Base-by-base conservation (phyloP, 2,888 invertebrate species). In the Scaptodrosophila latifasciaeformis region DNA sequence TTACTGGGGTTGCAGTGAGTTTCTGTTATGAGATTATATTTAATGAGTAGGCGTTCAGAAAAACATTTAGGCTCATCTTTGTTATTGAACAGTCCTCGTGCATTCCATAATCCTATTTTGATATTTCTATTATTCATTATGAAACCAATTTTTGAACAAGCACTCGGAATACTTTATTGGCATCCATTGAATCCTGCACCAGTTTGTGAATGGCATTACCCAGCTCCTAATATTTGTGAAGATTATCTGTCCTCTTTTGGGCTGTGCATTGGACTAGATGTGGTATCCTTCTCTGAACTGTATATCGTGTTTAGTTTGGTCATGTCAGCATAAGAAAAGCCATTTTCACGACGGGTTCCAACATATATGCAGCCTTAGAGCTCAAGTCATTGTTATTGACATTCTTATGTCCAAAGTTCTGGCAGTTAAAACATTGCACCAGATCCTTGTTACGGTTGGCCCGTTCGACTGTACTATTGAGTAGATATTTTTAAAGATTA, bases 91-190 rank as follows among this genome's bases (percentile, higher is more conserved):
- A 42, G 18, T 21, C 42, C 42, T 21, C 42, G 42, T 4, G 44
- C 44, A 29, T 44, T 49, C 40, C 54, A 49, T 29, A 54, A 46
- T 46, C 46, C 46, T 24, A 54, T 44, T 44, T 48, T 30, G 2
- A 44, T 13, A 2, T 5, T 44, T 1, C 30, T 10, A n/a, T 31
- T 31, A 29, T 29, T 29, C 29, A 29, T 29, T 29, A 9, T 29
- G 1, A 29, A 9, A 1, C 10, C 4, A 31, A n/a, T 31, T 31
- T 31, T 19, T 31, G 29, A 24, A 49, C 49, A 48, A 47, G 9
- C 27, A 42, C 42, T 18, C 21, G 31, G 7, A 24, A 24, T 24
- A 7, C 24, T 24, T 7, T 24, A 7, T 24, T 24, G 4, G 24
- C 3, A 7, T 39, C 45, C 45, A 46, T 12, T 5, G 51, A 31